Conservation (phyloP, 2,113 vertebrate genomes). For the Urocynchramus pylzowi region DNA sequence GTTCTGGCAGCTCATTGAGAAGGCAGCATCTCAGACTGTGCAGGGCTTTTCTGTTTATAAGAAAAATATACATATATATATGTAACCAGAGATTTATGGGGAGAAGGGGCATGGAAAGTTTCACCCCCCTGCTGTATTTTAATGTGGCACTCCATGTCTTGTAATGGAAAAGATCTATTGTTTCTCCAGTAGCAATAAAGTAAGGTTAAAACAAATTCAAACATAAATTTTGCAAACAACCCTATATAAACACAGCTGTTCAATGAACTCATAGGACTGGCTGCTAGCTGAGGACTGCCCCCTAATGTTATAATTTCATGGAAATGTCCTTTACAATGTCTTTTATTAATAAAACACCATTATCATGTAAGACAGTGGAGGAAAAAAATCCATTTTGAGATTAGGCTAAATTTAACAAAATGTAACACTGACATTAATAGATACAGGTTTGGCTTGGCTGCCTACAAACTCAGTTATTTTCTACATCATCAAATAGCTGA, state of each 20-base stretch:
- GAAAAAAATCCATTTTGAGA: background rate
- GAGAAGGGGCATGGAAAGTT: background rate
- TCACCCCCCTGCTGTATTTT: conserved; percentile 10
- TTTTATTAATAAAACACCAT: background rate
- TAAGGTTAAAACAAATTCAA: conserved; percentile 53
- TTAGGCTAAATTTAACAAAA: background rate
- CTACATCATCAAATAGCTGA: background rate
- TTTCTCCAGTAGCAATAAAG: conserved; percentile 40
- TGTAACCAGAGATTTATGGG: background rate
- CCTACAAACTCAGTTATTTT: background rate
- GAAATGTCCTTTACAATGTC: background rate
- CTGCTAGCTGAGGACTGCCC: conserved; percentile 43
- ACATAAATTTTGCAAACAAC: conserved; percentile 49
- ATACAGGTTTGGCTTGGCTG: background rate
- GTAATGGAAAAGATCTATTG: conserved; percentile 45
- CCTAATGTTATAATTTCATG: conserved; percentile 9
- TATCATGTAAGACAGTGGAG: background rate
- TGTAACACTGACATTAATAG: background rate
- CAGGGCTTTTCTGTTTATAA: background rate
- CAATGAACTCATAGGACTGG: background rate
- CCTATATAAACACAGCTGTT: conserved; percentile 57
- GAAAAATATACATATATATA: background rate
- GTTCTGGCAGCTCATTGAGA: background rate
- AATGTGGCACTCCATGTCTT: background rate
- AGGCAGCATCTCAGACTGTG: rapidly evolving